A percentile compares a stretch with the other conserved stretches of the same genome.
Evolutionary conservation across 1,140 invertebrate species (phyloP).

Genomic region (Aradophagus sp.): DNA sequence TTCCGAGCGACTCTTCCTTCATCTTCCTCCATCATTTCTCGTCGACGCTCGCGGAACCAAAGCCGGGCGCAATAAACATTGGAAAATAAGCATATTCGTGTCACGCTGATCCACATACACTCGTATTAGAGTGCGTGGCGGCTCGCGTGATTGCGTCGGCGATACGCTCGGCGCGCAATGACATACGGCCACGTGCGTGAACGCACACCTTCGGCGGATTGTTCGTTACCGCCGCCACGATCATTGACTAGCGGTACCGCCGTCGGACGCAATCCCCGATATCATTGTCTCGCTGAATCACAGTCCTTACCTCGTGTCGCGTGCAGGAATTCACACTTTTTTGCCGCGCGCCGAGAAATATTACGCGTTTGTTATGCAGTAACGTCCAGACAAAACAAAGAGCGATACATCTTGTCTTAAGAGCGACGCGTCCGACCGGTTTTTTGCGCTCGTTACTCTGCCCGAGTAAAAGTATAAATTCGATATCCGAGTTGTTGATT

Average conservation of each 20-base stretch:
- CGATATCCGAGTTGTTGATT: no score
- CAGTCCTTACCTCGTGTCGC: constrained; percentile 54
- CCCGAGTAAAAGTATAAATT: no score
- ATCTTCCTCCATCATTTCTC: constrained; percentile 1
- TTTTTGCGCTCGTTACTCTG: background rate
- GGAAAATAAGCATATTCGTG: constrained; percentile 32
- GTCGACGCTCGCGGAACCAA: constrained; percentile 25
- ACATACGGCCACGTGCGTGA: constrained; percentile 53
- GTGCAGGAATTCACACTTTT: constrained; percentile 57
- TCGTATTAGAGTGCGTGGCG: constrained; percentile 7
- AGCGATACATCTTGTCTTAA: constrained; percentile 4
- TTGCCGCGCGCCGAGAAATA: constrained; percentile 28
- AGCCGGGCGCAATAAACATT: constrained; percentile 31
- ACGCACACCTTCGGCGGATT: constrained; percentile 56
- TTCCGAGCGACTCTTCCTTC: constrained; percentile 21
- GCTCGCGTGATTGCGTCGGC: constrained; percentile 34
- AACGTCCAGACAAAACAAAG: constrained; percentile 13
- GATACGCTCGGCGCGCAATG: constrained; percentile 46
- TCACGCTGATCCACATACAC: constrained; percentile 34
- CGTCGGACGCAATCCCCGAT: constrained; percentile 44
- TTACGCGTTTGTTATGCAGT: constrained; percentile 24
- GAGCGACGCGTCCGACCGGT: constrained; percentile 1
- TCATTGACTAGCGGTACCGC: constrained; percentile 56
- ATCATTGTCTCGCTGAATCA: constrained; percentile 57
- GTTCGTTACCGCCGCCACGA: constrained; percentile 52